Conservation (phyloP, 2,888 invertebrate genomes). For the Smittia sp. region DNA sequence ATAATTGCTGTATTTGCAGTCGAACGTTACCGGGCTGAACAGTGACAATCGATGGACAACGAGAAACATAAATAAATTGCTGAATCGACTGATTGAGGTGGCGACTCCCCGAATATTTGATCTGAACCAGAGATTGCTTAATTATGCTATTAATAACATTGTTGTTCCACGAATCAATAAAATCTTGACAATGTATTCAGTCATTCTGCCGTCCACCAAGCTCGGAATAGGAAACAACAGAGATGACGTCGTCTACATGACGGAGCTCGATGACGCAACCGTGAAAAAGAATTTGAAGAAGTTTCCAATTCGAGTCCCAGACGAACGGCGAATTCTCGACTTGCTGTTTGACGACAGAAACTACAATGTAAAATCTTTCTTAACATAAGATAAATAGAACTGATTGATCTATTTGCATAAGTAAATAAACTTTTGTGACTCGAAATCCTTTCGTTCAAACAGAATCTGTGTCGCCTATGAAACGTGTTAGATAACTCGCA, state of each 20-base stretch:
- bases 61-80: constrained; percentile 21
- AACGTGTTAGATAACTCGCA: neutral
- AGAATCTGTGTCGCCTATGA: neutral
- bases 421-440: too few relatives aligned
- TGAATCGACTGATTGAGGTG: constrained; percentile 35
- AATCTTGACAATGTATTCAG: constrained; percentile 26
- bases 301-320: neutral
- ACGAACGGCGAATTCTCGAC: neutral
- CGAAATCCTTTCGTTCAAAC: too few relatives aligned
- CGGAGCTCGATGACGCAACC: constrained; percentile 12
- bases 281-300: neutral
- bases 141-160: constrained; percentile 20
- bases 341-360: constrained; percentile 4
- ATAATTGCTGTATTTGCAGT: constrained; percentile 21
- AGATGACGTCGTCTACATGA: neutral
- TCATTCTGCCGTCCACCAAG: neutral
- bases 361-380: neutral
- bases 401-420: too few relatives aligned
- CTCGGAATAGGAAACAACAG: neutral
- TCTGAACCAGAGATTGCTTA: constrained; percentile 30
- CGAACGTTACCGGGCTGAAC: constrained; percentile 29
- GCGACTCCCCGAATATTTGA: constrained; percentile 15
- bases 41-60: constrained; percentile 10
- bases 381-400: too few relatives aligned
- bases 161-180: constrained; percentile 27